Base-by-base conservation (phyloP, 2,888 invertebrate genomes). In the Orthosia gothica region DNA sequence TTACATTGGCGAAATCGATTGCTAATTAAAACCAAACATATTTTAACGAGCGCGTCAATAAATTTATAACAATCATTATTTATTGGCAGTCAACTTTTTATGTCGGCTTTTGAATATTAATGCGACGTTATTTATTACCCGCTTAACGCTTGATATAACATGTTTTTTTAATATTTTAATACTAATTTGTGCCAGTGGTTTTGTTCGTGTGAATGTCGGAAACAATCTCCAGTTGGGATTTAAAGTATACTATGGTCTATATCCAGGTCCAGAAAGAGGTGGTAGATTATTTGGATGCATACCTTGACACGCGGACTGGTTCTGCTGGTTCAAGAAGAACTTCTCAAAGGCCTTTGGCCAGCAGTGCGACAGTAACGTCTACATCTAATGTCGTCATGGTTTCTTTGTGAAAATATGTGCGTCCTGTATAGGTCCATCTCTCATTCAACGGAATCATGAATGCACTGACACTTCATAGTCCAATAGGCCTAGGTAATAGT, bases 41-140 rank as follows among this genome's bases (percentile, higher is more conserved):
- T 87, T 92, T 91, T 91, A 88, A 89, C 88, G 91, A 91, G 82
- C 84, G 82, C 85, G 81, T 89, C 88, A 88, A 89, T 91, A 89
- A 89, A 91, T 92, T 91, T 92, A 92, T 90, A 88, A 87, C 89
- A 85, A 90, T 89, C 89, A 88, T 90, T 90, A 92, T 92, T 92
- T 92, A 93, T 92, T 81, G 84, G 79, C 78, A 89, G 89, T 87
- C 88, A 88, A 88, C 82, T 91, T 91, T 91, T 89, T 90, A 90
- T 91, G 89, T 89, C 86, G 84, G 79, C 86, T 90, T 86, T 89
- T 90, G 89, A 91, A 93, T 92, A 91, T 91, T 92, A 90, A 92
- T 92, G 87, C 81, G 72, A 70, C 70, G 76, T 86, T 81, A 90
- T 88, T 91, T 91, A 91, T 88, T 83, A 80, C 79, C 78, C 77